Percentiles rank a stretch among this genome's conserved stretches.
These are phyloP conservation scores for Graptemys geographica DNA, from an alignment of 2,797 vertebrate genomes.

Conservation along the genomic window DNA sequence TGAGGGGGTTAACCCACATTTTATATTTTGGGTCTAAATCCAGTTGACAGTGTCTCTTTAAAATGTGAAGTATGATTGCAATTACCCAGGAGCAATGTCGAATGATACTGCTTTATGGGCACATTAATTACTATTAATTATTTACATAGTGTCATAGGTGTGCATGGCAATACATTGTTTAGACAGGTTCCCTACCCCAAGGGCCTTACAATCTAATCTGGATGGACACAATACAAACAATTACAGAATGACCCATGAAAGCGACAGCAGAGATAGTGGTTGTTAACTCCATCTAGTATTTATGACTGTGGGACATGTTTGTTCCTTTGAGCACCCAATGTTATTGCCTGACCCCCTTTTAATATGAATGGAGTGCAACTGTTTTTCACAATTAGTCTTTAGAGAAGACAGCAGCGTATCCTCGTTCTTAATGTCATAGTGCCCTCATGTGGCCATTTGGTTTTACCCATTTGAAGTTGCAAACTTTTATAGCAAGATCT, in stretches of 20 bases:
- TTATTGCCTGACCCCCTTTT: background rate
- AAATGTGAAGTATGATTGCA: background rate
- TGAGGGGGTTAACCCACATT: background rate
- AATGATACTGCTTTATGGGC: background rate
- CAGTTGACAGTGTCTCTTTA: background rate
- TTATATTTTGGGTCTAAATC: background rate
- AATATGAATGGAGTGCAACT: rapidly evolving
- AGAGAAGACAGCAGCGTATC: rapidly evolving
- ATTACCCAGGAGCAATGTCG: conserved; percentile 49
- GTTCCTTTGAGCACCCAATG: background rate
- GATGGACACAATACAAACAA: conserved; percentile 16
- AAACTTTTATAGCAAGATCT: rapidly evolving
- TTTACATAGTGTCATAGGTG: conserved; percentile 47
- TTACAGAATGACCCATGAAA: conserved; percentile 43
- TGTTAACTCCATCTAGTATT: background rate
- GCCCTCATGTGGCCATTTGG: conserved; percentile 52
- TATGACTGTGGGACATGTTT: conserved; percentile 5
- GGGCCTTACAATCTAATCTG: conserved; percentile 43
- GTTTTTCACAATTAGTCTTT: rapidly evolving
- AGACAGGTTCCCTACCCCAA: conserved; percentile 55
- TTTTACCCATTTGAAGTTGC: rapidly evolving
- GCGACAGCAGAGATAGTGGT: background rate
- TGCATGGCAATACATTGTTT: conserved; percentile 41
- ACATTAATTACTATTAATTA: conserved; percentile 61
- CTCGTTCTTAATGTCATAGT: conserved; percentile 47